Evolutionary conservation across 2,113 vertebrate species (phyloP), one percentile per base, ranked within the genome.

Genomic region (Datnioides undecimradiatus): DNA sequence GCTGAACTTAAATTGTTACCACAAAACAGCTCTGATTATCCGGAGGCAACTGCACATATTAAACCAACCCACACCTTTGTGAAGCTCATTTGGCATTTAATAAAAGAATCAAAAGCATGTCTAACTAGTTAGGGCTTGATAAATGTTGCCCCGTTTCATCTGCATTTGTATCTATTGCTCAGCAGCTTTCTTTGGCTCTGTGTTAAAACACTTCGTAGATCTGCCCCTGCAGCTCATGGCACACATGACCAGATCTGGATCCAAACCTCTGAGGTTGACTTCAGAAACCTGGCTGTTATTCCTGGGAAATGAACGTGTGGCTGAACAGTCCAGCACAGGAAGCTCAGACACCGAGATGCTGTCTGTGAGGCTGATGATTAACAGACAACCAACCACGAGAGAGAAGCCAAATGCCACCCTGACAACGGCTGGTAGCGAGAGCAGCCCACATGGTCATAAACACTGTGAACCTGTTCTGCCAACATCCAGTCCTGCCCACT

Each of bases 391-490:
- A 65, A 75, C 66, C 66, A 91, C 75, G 55, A 62, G 45, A 60
- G 38, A 74, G 65, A 68, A 83, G 77, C 76, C 55, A 75, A 83
- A 77, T 48, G 65, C 52, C 51, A 69, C 72, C 60, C 41, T 69
- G 81, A 76, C 46, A 71, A 17, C 12, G 29, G 84, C 80, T 87
- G 83, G 75, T 77, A 11, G 17, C 76, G 16, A 76, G 41, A 19
- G 23, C 8, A 57, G 17, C 79, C 4, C 36, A 34, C 17, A 34
- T 29, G 43, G 67, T 71, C 41, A 43, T 69, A 87, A 91, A 92
- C 80, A 84, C 83, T 27, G 27, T 85, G 88, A 92, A 91, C 86
- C 57, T n/a, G 6, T 14, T 68, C n/a, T 58, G 60, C 54, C 51
- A 73, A 59, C 49, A 64, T 55, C 57, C 31, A 75, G 33, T 21